Conservation (phyloP, 2,888 invertebrate species). For the Phorcus lineatus region DNA sequence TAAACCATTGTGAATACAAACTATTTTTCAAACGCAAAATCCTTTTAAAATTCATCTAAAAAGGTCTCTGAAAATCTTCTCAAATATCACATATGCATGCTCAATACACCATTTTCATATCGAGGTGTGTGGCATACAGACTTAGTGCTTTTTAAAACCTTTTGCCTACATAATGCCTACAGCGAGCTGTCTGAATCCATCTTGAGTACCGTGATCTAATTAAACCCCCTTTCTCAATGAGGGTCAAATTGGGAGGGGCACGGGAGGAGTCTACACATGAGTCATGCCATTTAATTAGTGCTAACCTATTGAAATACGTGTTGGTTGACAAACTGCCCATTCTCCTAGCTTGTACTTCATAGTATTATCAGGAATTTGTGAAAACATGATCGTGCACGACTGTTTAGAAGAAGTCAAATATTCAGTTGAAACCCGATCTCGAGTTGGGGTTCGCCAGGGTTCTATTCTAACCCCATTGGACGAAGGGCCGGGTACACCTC, state of each 20-base stretch:
- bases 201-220: too few relatives aligned
- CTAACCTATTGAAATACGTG: constrained; percentile 1
- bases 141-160: too few relatives aligned
- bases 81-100: too few relatives aligned
- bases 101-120: too few relatives aligned
- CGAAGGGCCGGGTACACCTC: constrained; percentile 9
- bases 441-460: neutral
- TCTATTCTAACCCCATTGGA: neutral
- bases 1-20: too few relatives aligned
- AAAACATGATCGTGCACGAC: constrained; percentile 37
- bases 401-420: constrained; percentile 29
- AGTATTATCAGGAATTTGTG: constrained; percentile 32
- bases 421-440: constrained; percentile 27
- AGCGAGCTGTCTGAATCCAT: too few relatives aligned
- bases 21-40: too few relatives aligned
- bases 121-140: too few relatives aligned
- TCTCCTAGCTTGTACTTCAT: constrained; percentile 26
- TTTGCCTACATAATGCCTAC: too few relatives aligned
- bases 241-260: neutral
- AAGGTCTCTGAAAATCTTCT: too few relatives aligned
- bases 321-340: constrained; percentile 4
- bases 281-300: constrained; percentile 1
- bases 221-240: too few relatives aligned
- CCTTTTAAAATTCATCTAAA: too few relatives aligned
- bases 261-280: neutral